Conservation (phyloP, 2,888 invertebrate species). For the Orgyia antiqua region DNA sequence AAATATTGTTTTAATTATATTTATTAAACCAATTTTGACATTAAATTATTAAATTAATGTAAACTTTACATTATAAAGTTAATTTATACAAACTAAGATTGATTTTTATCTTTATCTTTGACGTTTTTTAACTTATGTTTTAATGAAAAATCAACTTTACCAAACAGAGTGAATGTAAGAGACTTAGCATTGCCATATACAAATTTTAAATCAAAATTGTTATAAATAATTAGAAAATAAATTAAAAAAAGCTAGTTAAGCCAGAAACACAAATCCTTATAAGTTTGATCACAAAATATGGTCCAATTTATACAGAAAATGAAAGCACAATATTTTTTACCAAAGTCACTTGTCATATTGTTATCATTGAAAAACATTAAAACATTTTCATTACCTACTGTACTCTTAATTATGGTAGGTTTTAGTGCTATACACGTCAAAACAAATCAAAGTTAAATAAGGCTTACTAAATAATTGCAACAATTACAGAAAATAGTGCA, state of each 20-base stretch:
- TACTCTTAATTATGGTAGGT: constrained; percentile 4
- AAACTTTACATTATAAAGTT: no score
- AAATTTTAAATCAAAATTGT: constrained; percentile 35
- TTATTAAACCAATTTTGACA: no score
- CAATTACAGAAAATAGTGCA: no score
- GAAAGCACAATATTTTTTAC: constrained; percentile 23
- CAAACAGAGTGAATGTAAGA: constrained; percentile 19
- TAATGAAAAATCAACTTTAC: not conserved
- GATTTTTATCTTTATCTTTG: no score
- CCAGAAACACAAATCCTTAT: constrained; percentile 37
- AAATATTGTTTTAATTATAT: no score
- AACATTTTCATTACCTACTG: no score
- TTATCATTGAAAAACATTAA: no score
- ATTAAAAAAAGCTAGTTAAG: constrained; percentile 34
- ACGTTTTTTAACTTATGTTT: no score
- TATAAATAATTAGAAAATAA: constrained; percentile 36
- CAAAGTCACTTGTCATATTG: constrained; percentile 21
- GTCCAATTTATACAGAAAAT: constrained; percentile 50
- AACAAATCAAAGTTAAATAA: not conserved
- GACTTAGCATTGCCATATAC: constrained; percentile 32
- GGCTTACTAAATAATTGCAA: not conserved
- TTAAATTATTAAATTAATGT: no score
- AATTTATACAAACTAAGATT: no score
- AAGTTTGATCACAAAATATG: constrained; percentile 39
- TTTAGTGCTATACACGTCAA: constrained; percentile 1